Evolutionary conservation across 2,888 invertebrate genomes (phyloP).

Genomic region (Scaptomyza reducta): DNA sequence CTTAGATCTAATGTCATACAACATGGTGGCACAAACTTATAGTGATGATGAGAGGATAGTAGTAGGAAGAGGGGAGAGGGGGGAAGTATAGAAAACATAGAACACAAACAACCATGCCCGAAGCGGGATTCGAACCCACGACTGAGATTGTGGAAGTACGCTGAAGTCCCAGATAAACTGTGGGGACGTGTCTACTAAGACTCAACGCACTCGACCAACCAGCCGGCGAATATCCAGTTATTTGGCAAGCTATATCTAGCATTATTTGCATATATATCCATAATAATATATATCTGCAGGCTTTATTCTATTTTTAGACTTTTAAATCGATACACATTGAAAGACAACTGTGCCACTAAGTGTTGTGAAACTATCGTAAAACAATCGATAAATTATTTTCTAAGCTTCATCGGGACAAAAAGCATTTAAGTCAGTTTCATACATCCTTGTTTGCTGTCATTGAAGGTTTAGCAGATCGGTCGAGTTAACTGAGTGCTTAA

Average conservation of each 20-base stretch:
- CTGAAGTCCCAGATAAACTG: neutral
- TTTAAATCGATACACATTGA: neutral
- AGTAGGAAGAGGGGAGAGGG: neutral
- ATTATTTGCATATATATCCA: neutral
- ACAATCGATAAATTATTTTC: neutral
- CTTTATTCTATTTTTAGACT: neutral
- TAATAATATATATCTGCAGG: neutral
- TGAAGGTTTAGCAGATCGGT: neutral
- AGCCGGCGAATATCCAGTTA: slow-evolving; percentile 3
- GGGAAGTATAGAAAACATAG: neutral
- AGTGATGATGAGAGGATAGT: too few species aligned
- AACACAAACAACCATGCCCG: slow-evolving; percentile 27
- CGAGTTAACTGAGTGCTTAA: neutral
- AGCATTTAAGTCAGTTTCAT: neutral
- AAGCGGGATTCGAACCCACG: slow-evolving; percentile 29
- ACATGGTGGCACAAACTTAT: too few species aligned
- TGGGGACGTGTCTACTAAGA: neutral
- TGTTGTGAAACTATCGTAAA: neutral
- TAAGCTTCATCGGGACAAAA: neutral
- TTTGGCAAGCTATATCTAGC: fast-evolving
- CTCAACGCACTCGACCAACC: slow-evolving; percentile 20
- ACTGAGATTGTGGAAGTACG: neutral
- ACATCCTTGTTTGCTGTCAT: neutral
- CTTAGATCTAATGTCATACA: too few species aligned
- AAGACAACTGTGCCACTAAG: neutral